These are phyloP conservation scores for Lepetodrilus schrolli DNA, from an alignment of 2,888 invertebrate genomes.

Conservation along the genomic window DNA sequence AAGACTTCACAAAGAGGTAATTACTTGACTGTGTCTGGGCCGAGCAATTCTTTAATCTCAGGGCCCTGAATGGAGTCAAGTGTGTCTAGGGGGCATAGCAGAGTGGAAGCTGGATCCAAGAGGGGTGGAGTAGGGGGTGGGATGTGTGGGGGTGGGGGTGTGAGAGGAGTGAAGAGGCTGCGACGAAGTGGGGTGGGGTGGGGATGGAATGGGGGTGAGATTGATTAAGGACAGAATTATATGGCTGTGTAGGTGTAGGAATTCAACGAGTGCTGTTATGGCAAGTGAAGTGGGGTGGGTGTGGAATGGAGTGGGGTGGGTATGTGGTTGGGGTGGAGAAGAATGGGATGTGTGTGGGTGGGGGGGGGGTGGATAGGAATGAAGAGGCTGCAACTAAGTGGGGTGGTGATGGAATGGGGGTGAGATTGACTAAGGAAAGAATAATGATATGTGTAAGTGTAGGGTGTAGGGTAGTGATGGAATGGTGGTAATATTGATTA, in stretches of 20 bases:
- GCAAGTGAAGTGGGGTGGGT: background rate
- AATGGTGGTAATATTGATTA: too few species aligned
- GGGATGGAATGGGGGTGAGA: background rate
- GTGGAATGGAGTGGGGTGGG: background rate
- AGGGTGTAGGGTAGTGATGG: too few species aligned
- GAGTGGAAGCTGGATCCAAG: background rate
- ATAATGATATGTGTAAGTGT: too few species aligned
- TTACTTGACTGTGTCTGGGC: background rate
- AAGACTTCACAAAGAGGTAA: conserved; percentile 1
- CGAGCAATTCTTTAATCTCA: background rate
- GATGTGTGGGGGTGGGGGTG: background rate
- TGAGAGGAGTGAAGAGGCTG: background rate
- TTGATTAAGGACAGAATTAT: background rate
- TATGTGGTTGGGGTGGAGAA: background rate
- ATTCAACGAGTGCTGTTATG: background rate
- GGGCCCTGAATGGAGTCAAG: background rate
- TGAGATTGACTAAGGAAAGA: background rate
- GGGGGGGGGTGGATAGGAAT: background rate
- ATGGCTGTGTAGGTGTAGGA: background rate
- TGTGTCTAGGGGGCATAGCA: background rate
- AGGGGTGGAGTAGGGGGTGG: background rate
- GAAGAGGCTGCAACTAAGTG: too few species aligned
- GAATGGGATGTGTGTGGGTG: background rate
- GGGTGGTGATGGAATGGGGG: too few species aligned
- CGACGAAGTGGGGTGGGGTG: too few species aligned